Evolutionary conservation across 2,888 invertebrate species (phyloP).

Genomic region (Pycnomerus fuliginosus): DNA sequence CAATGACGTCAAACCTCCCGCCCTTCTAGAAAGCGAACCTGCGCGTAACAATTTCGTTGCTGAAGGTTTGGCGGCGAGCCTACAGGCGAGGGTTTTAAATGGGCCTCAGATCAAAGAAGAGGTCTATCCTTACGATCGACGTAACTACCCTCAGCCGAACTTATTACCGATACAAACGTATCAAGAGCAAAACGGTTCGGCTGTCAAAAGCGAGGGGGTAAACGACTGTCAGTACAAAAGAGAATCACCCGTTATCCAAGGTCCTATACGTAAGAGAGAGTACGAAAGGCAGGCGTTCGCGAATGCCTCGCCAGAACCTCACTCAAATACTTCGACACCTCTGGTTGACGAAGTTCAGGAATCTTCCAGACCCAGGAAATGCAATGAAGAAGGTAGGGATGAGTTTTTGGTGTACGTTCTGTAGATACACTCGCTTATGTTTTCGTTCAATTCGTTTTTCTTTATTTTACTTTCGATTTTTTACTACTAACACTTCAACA

Average conservation of each 20-base stretch:
- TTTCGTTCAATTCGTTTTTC: slow-evolving; percentile 1
- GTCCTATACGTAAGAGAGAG: slow-evolving; percentile 52
- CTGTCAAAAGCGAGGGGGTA: slow-evolving; percentile 41
- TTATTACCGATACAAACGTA: slow-evolving; percentile 32
- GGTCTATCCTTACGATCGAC: slow-evolving; percentile 38
- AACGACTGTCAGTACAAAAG: slow-evolving; percentile 51
- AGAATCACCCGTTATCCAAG: slow-evolving; percentile 56
- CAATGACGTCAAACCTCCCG: slow-evolving; percentile 60
- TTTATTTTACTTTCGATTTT: slow-evolving; percentile 3
- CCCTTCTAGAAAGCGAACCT: slow-evolving; percentile 32
- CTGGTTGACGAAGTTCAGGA: slow-evolving; percentile 62
- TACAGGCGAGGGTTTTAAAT: slow-evolving; percentile 73
- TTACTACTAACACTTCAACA: slow-evolving; percentile 20
- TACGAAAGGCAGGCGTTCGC: slow-evolving; percentile 18
- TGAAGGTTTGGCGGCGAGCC: slow-evolving; percentile 77
- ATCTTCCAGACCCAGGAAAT: slow-evolving; percentile 50
- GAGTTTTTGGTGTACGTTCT: neutral
- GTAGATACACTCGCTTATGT: neutral
- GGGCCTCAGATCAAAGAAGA: slow-evolving; percentile 50
- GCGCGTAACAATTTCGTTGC: slow-evolving; percentile 50
- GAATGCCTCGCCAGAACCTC: slow-evolving; percentile 61
- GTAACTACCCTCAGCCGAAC: neutral
- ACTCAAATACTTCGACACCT: slow-evolving; percentile 67
- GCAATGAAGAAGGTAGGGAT: slow-evolving; percentile 55
- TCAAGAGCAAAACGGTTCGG: slow-evolving; percentile 31